A percentile compares a stretch with the other conserved stretches of the same genome.
Conservation (phyloP, 2,888 invertebrate genomes). For the Amaurobius ferox region DNA sequence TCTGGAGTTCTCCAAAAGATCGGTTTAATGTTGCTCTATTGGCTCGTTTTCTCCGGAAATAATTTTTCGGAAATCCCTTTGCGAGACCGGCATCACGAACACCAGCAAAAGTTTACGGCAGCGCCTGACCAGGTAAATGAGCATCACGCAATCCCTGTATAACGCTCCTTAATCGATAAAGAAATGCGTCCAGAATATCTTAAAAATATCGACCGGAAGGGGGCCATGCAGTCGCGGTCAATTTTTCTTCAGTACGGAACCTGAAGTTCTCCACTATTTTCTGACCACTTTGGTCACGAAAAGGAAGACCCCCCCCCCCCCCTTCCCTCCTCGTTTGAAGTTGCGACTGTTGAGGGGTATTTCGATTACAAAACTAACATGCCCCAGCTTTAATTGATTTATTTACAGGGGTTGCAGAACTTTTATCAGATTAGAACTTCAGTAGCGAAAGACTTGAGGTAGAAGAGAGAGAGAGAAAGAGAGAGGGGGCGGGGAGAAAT, state of each 20-base stretch:
- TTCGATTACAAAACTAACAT: neutral
- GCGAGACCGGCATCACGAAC: neutral
- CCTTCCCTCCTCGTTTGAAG: neutral
- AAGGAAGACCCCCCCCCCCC: neutral
- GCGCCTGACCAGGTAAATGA: conserved; percentile 12
- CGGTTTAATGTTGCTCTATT: neutral
- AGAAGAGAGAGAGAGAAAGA: too few relatives aligned
- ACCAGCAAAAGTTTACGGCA: conserved; percentile 3
- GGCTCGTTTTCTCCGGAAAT: conserved; percentile 1
- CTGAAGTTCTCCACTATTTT: conserved; percentile 2
- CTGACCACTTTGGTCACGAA: conserved; percentile 33
- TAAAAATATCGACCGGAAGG: conserved; percentile 63
- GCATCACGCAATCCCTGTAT: conserved; percentile 42
- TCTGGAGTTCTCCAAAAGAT: neutral
- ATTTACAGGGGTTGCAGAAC: neutral
- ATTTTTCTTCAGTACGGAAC: conserved; percentile 45
- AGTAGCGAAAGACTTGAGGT: too few relatives aligned
- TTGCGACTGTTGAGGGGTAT: neutral
- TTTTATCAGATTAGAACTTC: neutral
- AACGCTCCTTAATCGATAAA: conserved; percentile 39
- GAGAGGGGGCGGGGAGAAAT: too few relatives aligned
- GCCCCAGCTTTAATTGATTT: neutral
- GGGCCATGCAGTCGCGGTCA: conserved; percentile 36
- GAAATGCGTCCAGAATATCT: conserved; percentile 47
- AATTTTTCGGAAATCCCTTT: conserved; percentile 13